phyloP scores from a whole-genome alignment of 2,113 vertebrate genomes.

The Thymallus thymallus region DNA sequence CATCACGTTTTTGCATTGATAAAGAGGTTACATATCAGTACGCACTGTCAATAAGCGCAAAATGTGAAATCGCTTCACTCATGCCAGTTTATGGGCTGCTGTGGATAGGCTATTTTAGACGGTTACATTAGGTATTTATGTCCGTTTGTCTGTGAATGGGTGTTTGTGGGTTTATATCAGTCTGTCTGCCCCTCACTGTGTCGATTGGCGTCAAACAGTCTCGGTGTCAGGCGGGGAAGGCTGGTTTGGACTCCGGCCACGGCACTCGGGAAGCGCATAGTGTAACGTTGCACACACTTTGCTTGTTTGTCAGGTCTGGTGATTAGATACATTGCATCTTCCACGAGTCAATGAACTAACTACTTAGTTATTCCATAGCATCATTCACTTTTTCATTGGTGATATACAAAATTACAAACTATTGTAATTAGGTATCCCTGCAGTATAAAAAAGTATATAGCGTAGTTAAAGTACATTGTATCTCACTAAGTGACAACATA shows the following conservation, averaged over 20 bases:
- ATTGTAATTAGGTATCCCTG: no score
- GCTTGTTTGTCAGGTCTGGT: slow-evolving; percentile 27
- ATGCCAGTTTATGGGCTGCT: no score
- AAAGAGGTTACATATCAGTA: background rate
- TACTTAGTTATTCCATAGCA: slow-evolving; percentile 20
- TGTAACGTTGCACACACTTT: slow-evolving; percentile 48
- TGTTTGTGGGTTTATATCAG: slow-evolving; percentile 1
- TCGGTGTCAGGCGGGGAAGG: slow-evolving; percentile 51
- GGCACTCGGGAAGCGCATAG: slow-evolving; percentile 33
- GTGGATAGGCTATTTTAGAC: no score
- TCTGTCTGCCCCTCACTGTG: slow-evolving; percentile 17
- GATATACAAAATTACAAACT: no score
- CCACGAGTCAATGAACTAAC: background rate
- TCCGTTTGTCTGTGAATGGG: background rate
- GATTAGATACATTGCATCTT: background rate
- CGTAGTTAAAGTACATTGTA: no score
- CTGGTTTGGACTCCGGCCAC: slow-evolving; percentile 59
- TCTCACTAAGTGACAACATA: no score
- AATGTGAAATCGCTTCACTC: no score
- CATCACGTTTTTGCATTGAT: background rate
- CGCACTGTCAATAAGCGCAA: background rate
- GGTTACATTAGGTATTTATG: background rate
- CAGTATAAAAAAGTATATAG: no score
- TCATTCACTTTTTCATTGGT: background rate
- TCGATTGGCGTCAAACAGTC: slow-evolving; percentile 69